Evolutionary conservation across 1,140 invertebrate species (phyloP).

Genomic region (Platyura marginata): DNA sequence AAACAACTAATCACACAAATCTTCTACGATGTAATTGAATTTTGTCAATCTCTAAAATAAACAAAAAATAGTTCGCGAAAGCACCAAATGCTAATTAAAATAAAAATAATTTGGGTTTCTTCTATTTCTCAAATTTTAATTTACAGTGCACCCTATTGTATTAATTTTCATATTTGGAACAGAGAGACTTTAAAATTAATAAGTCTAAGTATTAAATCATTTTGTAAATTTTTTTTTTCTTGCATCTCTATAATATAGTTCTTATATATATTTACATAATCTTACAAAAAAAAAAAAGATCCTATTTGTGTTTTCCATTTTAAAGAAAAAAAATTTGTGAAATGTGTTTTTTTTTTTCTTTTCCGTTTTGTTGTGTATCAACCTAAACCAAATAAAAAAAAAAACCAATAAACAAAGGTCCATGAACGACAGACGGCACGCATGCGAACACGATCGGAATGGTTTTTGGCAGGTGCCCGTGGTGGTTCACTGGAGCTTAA

Average conservation of each 20-base stretch:
- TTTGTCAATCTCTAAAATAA: not conserved
- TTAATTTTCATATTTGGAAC: not conserved
- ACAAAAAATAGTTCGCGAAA: not conserved
- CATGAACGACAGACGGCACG: constrained; percentile 83
- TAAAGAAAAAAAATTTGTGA: not conserved
- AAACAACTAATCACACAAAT: too few relatives aligned
- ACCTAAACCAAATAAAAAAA: not conserved
- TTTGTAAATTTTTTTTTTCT: not conserved
- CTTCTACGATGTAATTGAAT: not conserved
- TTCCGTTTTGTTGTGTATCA: not conserved
- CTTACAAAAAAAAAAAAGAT: not conserved
- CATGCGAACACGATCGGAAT: constrained; percentile 84
- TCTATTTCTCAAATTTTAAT: not conserved
- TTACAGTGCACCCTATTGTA: too few relatives aligned
- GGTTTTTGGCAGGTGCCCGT: constrained; percentile 67
- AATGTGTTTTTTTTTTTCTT: not conserved
- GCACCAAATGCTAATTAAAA: not conserved
- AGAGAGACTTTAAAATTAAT: not conserved
- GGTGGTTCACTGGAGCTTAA: constrained; percentile 30
- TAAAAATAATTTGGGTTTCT: not conserved
- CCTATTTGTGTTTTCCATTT: too few relatives aligned
- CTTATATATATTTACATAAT: not conserved
- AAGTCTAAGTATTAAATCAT: not conserved
- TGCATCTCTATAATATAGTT: not conserved
- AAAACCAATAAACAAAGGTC: constrained; percentile 31